Conservation (phyloP, 2,888 invertebrate species). For the Tetheella fluctuosa region DNA sequence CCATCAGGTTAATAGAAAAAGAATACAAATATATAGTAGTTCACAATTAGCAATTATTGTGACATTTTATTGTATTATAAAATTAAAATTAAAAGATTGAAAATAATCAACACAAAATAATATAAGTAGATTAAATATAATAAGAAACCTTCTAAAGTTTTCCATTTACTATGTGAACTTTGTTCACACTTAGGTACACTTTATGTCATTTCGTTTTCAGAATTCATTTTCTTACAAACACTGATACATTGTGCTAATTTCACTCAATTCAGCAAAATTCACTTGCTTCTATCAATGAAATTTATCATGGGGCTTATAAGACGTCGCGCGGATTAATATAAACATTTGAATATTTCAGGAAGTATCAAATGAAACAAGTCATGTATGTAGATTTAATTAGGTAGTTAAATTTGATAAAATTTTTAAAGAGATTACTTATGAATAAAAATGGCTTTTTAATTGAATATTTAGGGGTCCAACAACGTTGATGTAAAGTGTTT, state of each 20-base stretch:
- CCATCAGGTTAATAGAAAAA: conserved; percentile 7
- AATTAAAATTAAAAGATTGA: conserved; percentile 1
- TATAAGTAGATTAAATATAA: conserved; percentile 2
- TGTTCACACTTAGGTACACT: not conserved
- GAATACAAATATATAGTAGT: not conserved
- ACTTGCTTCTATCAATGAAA: conserved; percentile 14
- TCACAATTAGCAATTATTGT: conserved; percentile 6
- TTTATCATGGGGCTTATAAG: conserved; percentile 45
- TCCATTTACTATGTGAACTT: not conserved
- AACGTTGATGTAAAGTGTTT: conserved; percentile 63
- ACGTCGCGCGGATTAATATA: conserved; percentile 69
- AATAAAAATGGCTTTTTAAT: conserved; percentile 79
- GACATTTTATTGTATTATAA: not conserved
- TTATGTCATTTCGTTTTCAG: not conserved
- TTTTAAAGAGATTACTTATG: conserved; percentile 81
- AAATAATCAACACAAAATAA: conserved; percentile 3
- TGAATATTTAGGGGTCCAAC: conserved; percentile 81
- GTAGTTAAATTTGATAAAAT: conserved; percentile 80
- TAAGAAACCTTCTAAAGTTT: conserved; percentile 6
- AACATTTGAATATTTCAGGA: conserved; percentile 66
- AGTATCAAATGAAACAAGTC: conserved; percentile 65
- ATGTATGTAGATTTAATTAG: conserved; percentile 73
- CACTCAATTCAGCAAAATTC: not conserved
- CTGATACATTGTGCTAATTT: not conserved
- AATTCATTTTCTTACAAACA: not conserved